These are phyloP conservation scores for Chrysoperla carnea DNA, from an alignment of 1,140 invertebrate genomes.

Conservation along the genomic window DNA sequence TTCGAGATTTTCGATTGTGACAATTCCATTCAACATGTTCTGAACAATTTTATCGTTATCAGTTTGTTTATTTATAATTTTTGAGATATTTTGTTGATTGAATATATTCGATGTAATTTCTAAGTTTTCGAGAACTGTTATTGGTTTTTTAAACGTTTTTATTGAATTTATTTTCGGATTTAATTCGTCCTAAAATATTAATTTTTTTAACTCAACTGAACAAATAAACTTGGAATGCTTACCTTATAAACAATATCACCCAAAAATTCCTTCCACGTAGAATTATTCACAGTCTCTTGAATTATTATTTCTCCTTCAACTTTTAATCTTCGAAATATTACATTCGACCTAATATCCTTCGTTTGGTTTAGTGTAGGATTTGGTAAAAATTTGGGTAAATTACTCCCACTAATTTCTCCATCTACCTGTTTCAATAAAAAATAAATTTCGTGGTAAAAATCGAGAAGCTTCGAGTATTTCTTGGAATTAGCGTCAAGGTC, in stretches of 20 bases:
- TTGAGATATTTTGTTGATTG: conserved; percentile 19
- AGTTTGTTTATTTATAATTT: conserved; percentile 23
- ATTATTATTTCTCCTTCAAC: conserved; percentile 23
- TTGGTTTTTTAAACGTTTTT: conserved; percentile 20
- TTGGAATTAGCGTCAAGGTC: too few relatives aligned
- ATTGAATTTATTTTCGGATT: conserved; percentile 15
- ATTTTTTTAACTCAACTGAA: background rate
- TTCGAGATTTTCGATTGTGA: conserved; percentile 21
- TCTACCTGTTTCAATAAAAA: conserved; percentile 16
- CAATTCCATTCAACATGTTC: conserved; percentile 18
- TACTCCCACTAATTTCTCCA: conserved; percentile 23
- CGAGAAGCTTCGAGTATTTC: too few relatives aligned
- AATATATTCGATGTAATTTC: conserved; percentile 17
- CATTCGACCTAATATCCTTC: conserved; percentile 20
- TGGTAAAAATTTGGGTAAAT: conserved; percentile 20
- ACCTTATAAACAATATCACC: conserved; percentile 20
- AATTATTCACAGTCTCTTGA: conserved; percentile 16
- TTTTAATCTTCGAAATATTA: conserved; percentile 23
- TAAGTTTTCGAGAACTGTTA: conserved; percentile 16
- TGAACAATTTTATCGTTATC: conserved; percentile 19
- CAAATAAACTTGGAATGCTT: background rate
- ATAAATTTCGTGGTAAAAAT: too few relatives aligned
- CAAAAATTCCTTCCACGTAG: conserved; percentile 16
- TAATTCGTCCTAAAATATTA: conserved; percentile 13
- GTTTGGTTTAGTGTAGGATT: conserved; percentile 24